These are phyloP conservation scores for Sinocyclocheilus anophthalmus DNA, from an alignment of 2,113 vertebrate genomes.

Conservation along the genomic window DNA sequence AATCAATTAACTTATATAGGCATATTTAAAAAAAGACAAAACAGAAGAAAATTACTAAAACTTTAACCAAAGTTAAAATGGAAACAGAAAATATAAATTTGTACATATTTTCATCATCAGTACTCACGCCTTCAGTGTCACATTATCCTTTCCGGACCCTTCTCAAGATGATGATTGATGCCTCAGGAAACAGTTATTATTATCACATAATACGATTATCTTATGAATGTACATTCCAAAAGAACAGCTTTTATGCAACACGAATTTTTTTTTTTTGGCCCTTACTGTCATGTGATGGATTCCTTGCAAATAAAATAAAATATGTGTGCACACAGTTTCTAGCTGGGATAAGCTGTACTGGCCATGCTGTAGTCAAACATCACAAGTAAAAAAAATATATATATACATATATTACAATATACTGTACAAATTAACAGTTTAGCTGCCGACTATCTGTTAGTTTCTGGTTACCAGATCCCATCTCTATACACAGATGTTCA, in stretches of 20 bases:
- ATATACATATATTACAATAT: too few species aligned
- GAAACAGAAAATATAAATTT: background rate
- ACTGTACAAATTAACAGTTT: background rate
- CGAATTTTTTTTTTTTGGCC: too few species aligned
- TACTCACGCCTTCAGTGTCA: background rate
- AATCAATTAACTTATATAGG: too few species aligned
- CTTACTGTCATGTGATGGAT: background rate
- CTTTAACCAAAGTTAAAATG: too few species aligned
- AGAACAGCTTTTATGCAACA: background rate
- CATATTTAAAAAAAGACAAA: too few species aligned
- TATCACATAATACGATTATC: background rate
- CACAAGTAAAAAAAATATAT: background rate
- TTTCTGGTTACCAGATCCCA: constrained; percentile 28
- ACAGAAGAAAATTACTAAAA: background rate
- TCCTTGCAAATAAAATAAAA: too few species aligned
- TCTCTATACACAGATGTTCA: constrained; percentile 24
- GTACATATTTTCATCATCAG: background rate
- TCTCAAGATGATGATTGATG: background rate
- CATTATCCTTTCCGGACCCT: background rate
- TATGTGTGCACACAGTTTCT: background rate
- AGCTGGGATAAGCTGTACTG: background rate
- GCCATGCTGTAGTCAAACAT: background rate
- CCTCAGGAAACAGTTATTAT: background rate
- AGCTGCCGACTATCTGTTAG: background rate
- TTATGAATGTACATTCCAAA: background rate